Evolutionary conservation across 2,888 invertebrate genomes (phyloP).

Genomic region (Branchellion lobata): DNA sequence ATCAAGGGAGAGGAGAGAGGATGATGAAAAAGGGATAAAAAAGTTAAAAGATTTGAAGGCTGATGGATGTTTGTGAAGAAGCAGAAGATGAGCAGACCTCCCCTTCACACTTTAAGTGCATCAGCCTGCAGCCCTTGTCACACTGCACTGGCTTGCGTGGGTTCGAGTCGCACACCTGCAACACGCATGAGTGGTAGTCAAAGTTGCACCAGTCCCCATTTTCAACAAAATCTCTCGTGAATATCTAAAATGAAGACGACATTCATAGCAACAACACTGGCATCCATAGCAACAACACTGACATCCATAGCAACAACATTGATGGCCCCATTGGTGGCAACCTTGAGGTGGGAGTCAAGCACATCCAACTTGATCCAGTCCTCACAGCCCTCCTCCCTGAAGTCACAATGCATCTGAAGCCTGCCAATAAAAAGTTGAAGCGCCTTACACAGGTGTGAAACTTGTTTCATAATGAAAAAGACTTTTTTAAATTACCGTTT

Average conservation of each 20-base stretch:
- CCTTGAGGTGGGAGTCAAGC: background rate
- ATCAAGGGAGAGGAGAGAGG: no score
- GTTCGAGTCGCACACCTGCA: constrained; percentile 88
- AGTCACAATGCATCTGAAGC: background rate
- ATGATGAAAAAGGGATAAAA: no score
- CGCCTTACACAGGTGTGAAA: background rate
- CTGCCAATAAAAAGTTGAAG: background rate
- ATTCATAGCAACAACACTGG: background rate
- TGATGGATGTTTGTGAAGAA: no score
- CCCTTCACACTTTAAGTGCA: constrained; percentile 90
- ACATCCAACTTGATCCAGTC: constrained; percentile 1
- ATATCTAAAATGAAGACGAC: background rate
- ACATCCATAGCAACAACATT: no score
- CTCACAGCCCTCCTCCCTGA: background rate
- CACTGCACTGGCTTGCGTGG: constrained; percentile 90
- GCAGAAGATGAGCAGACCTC: no score
- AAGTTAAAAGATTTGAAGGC: no score
- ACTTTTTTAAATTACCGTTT: no score
- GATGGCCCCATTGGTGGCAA: no score
- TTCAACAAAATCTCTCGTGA: background rate
- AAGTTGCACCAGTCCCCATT: background rate
- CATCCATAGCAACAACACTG: background rate
- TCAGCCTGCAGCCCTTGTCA: constrained; percentile 87
- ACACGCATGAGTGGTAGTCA: no score
- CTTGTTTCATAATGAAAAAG: no score